Evolutionary conservation across 2,797 vertebrate genomes (phyloP).

Genomic region (Sebastes iracundus): DNA sequence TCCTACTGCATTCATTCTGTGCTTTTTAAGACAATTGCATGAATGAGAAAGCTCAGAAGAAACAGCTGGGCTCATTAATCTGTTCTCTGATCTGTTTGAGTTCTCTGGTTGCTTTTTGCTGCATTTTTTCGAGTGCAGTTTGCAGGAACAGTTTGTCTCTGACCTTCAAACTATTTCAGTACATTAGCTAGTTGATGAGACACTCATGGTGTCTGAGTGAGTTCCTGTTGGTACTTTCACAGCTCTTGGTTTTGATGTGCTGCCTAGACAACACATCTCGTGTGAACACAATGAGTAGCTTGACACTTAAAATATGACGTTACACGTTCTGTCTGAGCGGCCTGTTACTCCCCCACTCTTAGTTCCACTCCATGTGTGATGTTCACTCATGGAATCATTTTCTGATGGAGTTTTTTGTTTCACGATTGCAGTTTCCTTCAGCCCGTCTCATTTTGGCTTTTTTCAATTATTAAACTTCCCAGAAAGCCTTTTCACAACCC

Average conservation of each 20-base stretch:
- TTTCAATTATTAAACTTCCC: neutral
- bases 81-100: neutral
- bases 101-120: neutral
- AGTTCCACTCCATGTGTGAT: neutral
- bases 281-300: conserved; percentile 44
- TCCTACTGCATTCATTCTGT: neutral
- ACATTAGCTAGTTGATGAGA: conserved; percentile 29
- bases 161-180: conserved; percentile 28
- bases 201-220: conserved; percentile 16
- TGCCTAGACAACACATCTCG: conserved; percentile 28
- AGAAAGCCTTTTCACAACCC: neutral
- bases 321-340: conserved; percentile 21
- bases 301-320: conserved; percentile 34
- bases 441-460: neutral
- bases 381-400: neutral
- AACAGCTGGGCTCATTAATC: neutral
- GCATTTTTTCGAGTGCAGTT: neutral
- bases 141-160: conserved; percentile 9
- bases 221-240: conserved; percentile 40
- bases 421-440: neutral
- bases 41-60: neutral
- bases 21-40: neutral
- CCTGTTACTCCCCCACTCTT: conserved; percentile 35
- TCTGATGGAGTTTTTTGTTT: neutral
- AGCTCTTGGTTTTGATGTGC: conserved; percentile 33